Conservation (phyloP, 2,888 invertebrate species). For the Margaritifera margaritifera region DNA sequence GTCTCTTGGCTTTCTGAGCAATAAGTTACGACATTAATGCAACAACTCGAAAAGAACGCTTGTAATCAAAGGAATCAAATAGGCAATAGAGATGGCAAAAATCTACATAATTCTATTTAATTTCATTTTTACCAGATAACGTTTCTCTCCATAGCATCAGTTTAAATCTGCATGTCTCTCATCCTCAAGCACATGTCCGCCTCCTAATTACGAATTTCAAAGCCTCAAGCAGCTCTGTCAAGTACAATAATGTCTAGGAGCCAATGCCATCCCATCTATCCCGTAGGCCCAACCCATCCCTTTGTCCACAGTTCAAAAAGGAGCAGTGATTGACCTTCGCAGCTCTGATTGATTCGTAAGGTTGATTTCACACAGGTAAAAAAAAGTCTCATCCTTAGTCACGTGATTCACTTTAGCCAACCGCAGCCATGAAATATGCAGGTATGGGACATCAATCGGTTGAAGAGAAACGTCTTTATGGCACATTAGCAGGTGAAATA, state of each 20-base stretch:
- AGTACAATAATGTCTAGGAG: not conserved
- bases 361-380: slow-evolving; percentile 6
- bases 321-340: not conserved
- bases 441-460: too few species aligned
- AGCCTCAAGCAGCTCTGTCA: not conserved
- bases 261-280: not conserved
- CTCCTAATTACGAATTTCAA: not conserved
- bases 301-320: too few species aligned
- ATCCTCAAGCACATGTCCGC: too few species aligned
- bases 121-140: slow-evolving; percentile 16
- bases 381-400: not conserved
- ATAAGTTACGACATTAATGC: too few species aligned
- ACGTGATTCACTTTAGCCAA: slow-evolving; percentile 13
- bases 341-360: slow-evolving; percentile 5
- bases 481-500: slow-evolving; percentile 1
- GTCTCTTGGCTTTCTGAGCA: too few species aligned
- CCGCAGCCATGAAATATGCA: not conserved
- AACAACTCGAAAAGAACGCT: too few species aligned
- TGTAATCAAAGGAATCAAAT: too few species aligned
- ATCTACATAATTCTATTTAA: slow-evolving; percentile 29
- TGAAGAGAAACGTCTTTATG: not conserved
- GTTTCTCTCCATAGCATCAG: slow-evolving; percentile 20
- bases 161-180: slow-evolving; percentile 3
- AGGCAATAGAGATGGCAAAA: not conserved
- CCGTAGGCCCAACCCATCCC: slow-evolving; percentile 3